Evolutionary conservation across 2,888 invertebrate genomes (phyloP).

Genomic region (Tachina grossa): DNA sequence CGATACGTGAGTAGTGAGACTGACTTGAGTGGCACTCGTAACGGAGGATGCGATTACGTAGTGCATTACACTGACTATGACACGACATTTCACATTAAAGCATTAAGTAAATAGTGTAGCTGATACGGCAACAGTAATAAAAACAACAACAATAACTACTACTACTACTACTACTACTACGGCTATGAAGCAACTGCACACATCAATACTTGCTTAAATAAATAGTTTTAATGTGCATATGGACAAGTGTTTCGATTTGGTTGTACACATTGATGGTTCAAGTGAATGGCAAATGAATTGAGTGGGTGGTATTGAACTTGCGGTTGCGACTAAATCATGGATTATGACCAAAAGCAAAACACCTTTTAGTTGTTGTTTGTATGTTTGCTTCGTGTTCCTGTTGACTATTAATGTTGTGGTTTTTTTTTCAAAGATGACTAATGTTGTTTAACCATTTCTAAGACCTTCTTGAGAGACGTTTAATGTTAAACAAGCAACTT

Average conservation of each 20-base stretch:
- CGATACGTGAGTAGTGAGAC: not conserved
- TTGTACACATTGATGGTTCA: conserved; percentile 20
- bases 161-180: too few species aligned
- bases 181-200: too few species aligned
- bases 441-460: conserved; percentile 54
- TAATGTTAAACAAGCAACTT: conserved; percentile 1
- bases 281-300: conserved; percentile 55
- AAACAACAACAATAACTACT: too few species aligned
- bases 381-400: conserved; percentile 32
- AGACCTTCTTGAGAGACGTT: conserved; percentile 51
- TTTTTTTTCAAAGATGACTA: conserved; percentile 44
- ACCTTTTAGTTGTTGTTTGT: conserved; percentile 35
- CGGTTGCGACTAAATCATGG: conserved; percentile 60
- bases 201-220: too few species aligned
- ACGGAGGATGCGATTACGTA: conserved; percentile 46
- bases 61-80: conserved; percentile 50
- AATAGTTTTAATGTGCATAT: not conserved
- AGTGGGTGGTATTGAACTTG: conserved; percentile 71
- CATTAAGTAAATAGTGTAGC: conserved; percentile 28
- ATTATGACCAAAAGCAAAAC: conserved; percentile 65
- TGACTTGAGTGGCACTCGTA: conserved; percentile 43
- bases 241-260: conserved; percentile 13
- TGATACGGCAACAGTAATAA: not conserved
- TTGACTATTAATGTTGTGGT: conserved; percentile 47
- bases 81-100: conserved; percentile 48